Base-by-base conservation (phyloP, 2,888 invertebrate genomes). In the Proisotoma minuta region DNA sequence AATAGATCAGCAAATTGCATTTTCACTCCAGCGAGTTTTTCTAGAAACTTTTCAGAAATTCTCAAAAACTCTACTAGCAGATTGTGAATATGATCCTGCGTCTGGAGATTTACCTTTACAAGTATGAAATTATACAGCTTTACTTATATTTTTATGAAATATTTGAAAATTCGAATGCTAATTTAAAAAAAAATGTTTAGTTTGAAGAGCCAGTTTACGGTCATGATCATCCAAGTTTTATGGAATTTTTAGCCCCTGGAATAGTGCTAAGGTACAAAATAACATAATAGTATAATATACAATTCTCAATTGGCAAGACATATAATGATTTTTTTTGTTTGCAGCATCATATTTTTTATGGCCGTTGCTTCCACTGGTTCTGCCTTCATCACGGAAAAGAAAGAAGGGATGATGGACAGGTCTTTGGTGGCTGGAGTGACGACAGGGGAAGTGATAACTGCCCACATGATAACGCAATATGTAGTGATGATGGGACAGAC, bases 401-500 rank as follows among this genome's bases (percentile, higher is more conserved):
- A 89, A 82, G 92, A 93, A 77, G 93, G 96, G 2, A 81, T 95
- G 29, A 79, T 96, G 74, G 95, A 95, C 81, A 82, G 96, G 69
- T 93, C 92, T 59, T 90, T 93, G 87, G 94, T 94, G 40, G 92
- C 95, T 48, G 92, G 95, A 63, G 94, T 96, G 43, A 85, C 89
- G 0, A 90, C 93, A 0, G 87, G 87, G 5, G 95, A 96, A 82
- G 89, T 96, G 75, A 84, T 96, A 72, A 88, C 94, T 78, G 92
- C 93, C 0, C 95, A 95, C 79, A 91, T 96, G 60, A 84, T 92
- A 57, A 93, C 94, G 0, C 95, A 96, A 82, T 92, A 95, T 78
- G 87, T 95, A 65, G 91, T 95, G 23, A 92, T 96, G 90, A 87
- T 90, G 73, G 93, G 94, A 0, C 95, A 96, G 82, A 94, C 94